These are phyloP conservation scores for Alcedo quadribrachys DNA, from an alignment of 2,797 vertebrate species.

Conservation along the genomic window DNA sequence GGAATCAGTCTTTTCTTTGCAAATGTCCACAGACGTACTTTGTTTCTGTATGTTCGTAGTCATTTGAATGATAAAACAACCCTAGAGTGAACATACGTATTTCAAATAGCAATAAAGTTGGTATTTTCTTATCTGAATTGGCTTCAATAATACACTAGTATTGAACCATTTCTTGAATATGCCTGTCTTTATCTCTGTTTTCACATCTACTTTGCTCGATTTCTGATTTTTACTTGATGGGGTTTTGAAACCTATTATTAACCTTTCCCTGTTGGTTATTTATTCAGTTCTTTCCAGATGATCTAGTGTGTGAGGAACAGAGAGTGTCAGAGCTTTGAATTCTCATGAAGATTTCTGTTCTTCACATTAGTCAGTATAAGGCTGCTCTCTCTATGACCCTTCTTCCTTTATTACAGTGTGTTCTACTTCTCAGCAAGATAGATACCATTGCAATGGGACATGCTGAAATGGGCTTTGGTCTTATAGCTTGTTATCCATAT, in stretches of 20 bases:
- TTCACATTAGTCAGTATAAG: neutral
- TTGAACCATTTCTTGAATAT: neutral
- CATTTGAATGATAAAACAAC: neutral
- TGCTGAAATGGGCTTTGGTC: slow-evolving; percentile 32
- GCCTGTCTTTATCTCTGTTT: neutral
- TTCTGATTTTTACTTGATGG: slow-evolving; percentile 12
- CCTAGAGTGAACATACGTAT: neutral
- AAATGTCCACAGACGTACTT: neutral
- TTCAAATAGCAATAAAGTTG: neutral
- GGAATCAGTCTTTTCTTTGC: neutral
- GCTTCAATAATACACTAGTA: neutral
- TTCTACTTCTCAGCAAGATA: slow-evolving; percentile 12
- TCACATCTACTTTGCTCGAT: neutral
- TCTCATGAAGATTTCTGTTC: neutral
- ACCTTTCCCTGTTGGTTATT: neutral
- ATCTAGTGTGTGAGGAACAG: neutral
- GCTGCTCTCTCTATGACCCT: neutral
- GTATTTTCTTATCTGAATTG: neutral
- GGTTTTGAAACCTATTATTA: slow-evolving; percentile 10
- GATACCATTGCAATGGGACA: neutral
- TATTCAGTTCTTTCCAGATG: neutral
- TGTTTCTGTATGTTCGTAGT: neutral
- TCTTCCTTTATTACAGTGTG: neutral
- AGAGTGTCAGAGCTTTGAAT: neutral
- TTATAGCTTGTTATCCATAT: slow-evolving; percentile 7